Percentiles rank a stretch among this genome's conserved stretches.
Evolutionary conservation across 2,888 invertebrate species (phyloP).

Genomic region (Campaea margaritaria): DNA sequence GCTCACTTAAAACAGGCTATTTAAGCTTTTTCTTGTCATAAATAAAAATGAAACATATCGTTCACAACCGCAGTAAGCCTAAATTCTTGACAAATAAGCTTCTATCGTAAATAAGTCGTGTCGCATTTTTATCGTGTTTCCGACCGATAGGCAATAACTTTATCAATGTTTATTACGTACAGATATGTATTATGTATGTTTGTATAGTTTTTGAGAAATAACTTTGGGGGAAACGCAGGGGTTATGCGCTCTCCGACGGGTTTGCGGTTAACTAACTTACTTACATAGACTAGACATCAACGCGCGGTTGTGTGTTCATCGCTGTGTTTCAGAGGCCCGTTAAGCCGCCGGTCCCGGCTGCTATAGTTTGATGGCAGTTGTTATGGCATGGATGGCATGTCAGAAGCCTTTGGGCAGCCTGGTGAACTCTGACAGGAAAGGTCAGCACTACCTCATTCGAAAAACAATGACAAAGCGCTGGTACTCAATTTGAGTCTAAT

Average conservation of each 20-base stretch:
- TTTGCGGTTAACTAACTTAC: neutral
- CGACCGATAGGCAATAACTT: constrained; percentile 42
- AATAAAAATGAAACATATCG: constrained; percentile 19
- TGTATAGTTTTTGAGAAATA: constrained; percentile 9
- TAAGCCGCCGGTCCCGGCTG: too few species aligned
- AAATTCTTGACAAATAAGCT: constrained; percentile 28
- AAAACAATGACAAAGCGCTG: too few species aligned
- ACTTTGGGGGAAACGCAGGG: neutral
- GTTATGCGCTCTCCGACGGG: constrained; percentile 9
- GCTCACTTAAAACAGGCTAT: constrained; percentile 25
- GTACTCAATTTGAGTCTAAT: constrained; percentile 4
- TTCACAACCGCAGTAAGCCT: constrained; percentile 18
- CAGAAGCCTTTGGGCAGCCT: too few species aligned
- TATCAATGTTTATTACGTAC: constrained; percentile 45
- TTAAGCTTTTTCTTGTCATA: constrained; percentile 23
- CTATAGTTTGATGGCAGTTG: too few species aligned
- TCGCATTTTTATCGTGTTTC: constrained; percentile 35
- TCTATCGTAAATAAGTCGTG: constrained; percentile 23
- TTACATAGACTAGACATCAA: constrained; percentile 56
- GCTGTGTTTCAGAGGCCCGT: too few species aligned
- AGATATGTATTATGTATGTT: constrained; percentile 41
- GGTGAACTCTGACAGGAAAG: too few species aligned
- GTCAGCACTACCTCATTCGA: too few species aligned
- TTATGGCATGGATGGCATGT: too few species aligned
- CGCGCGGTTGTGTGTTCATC: constrained; percentile 39